Evolutionary conservation across 30 jellyfish, hydroid and myxozoan species (phyloP).

Genomic region (Aurelia coerulea): DNA sequence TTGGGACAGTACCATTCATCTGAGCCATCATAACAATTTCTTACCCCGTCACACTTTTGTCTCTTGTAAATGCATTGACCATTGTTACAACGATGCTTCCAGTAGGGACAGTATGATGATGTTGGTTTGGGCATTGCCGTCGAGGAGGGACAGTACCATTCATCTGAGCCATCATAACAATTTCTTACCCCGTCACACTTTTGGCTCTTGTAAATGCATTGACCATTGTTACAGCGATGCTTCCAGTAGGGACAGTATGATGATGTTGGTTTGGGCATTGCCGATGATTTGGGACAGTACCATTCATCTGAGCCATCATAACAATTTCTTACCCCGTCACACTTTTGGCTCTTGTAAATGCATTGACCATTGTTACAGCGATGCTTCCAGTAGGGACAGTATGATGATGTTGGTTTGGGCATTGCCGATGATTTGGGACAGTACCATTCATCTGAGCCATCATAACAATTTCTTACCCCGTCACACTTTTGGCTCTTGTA

Average conservation of each 20-base stretch:
- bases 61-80: too few relatives aligned
- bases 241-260: conserved; percentile 20
- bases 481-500: conserved; percentile 9
- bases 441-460: conserved; percentile 43
- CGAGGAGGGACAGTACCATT: conserved; percentile 10
- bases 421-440: conserved; percentile 7
- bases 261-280: conserved; percentile 9
- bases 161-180: too few relatives aligned
- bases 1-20: too few relatives aligned
- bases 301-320: conserved; percentile 57
- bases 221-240: too few relatives aligned
- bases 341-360: background rate
- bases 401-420: conserved; percentile 20
- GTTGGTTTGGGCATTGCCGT: conserved; percentile 2
- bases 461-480: conserved; percentile 3
- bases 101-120: conserved; percentile 17
- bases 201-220: too few relatives aligned
- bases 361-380: conserved; percentile 1
- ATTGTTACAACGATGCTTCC: too few relatives aligned
- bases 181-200: too few relatives aligned
- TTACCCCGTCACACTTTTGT: too few relatives aligned
- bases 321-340: background rate
- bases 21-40: too few relatives aligned
- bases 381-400: conserved; percentile 3
- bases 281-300: background rate